A percentile compares a stretch with the other conserved stretches of the same genome.
phyloP scores from a whole-genome alignment of 1,140 invertebrate genomes.

The Halotydeus destructor region DNA sequence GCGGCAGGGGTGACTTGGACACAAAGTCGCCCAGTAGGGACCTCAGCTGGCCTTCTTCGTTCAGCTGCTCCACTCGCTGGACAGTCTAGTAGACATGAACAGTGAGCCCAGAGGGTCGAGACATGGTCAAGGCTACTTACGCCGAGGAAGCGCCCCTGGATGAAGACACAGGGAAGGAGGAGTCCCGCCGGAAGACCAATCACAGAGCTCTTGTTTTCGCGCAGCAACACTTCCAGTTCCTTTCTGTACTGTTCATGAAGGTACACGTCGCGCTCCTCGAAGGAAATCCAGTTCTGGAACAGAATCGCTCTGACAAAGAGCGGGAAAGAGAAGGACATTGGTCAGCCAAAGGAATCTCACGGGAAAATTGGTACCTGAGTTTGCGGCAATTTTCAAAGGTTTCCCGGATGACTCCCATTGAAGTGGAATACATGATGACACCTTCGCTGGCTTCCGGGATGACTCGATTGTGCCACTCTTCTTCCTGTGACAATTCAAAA shows the following conservation, averaged over 20 bases:
- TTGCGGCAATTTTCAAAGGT: conserved; percentile 10
- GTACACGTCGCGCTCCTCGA: conserved; percentile 12
- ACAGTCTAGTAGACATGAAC: not conserved
- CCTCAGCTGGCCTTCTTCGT: conserved; percentile 8
- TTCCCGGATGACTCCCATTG: conserved; percentile 10
- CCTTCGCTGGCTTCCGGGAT: too few relatives aligned
- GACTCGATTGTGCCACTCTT: conserved; percentile 9
- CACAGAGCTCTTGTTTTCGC: not conserved
- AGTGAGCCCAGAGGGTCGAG: too few relatives aligned
- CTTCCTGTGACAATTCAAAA: conserved; percentile 5
- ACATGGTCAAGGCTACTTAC: conserved; percentile 7
- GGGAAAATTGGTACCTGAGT: conserved; percentile 2
- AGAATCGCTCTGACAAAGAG: conserved; percentile 10
- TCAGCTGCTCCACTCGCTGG: conserved; percentile 5
- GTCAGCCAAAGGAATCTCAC: not conserved
- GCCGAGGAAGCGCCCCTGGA: conserved; percentile 7
- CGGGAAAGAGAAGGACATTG: not conserved
- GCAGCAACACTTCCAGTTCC: conserved; percentile 8
- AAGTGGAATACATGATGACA: conserved; percentile 9
- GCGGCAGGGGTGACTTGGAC: not conserved
- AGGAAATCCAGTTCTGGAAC: conserved; percentile 9
- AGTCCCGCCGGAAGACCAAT: not conserved
- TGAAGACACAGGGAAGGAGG: conserved; percentile 7
- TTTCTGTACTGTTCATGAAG: conserved; percentile 6
- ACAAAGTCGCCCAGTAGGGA: not conserved